Conservation (phyloP, 2,797 vertebrate genomes). For the Karalla daura region DNA sequence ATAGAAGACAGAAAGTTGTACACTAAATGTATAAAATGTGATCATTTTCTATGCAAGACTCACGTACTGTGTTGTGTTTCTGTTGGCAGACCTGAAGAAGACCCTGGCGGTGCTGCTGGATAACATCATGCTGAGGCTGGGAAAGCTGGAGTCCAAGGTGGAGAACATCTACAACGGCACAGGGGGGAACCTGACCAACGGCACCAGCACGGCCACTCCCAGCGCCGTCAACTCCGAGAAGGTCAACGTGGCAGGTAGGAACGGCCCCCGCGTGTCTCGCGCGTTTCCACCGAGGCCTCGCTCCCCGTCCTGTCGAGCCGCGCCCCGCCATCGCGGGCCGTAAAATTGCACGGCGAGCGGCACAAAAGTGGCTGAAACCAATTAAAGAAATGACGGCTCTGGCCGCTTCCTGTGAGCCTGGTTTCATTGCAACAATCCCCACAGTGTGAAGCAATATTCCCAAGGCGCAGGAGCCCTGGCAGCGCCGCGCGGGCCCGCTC, state of each 20-base stretch:
- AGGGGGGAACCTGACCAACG: conserved; percentile 91
- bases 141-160: conserved; percentile 95
- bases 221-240: conserved; percentile 89
- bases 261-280: no score
- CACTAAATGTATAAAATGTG: no score
- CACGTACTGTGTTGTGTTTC: no score
- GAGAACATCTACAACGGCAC: conserved; percentile 96
- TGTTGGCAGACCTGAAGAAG: conserved; percentile 92
- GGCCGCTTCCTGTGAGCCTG: neutral
- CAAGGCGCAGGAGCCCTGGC: conserved; percentile 9
- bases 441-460: conserved; percentile 16
- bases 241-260: conserved; percentile 97
- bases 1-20: no score
- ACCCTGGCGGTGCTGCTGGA: conserved; percentile 96
- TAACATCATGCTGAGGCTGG: conserved; percentile 96
- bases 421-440: conserved; percentile 18
- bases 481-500: conserved; percentile 42
- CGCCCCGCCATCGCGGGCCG: neutral
- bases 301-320: no score
- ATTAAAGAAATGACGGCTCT: conserved; percentile 14
- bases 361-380: neutral
- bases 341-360: neutral
- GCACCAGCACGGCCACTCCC: conserved; percentile 84
- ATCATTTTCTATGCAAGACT: no score
- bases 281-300: no score